Conservation (phyloP, 2,113 vertebrate species). For the Raja brachyura region DNA sequence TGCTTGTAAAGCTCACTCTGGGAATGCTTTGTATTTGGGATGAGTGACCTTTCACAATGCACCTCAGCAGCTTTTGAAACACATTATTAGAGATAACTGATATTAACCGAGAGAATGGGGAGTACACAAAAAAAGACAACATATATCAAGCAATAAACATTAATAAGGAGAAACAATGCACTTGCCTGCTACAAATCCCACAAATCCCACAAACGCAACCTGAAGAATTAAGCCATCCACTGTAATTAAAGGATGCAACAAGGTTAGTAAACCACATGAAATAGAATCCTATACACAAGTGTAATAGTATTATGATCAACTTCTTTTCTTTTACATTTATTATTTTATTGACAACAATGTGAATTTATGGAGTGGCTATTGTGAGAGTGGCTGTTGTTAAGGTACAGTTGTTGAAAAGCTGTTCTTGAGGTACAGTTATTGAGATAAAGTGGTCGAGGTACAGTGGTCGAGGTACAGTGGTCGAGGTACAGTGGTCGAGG, state of each 20-base stretch:
- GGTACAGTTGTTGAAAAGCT: too few species aligned
- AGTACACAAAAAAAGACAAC: background rate
- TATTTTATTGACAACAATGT: background rate
- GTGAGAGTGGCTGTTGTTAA: too few species aligned
- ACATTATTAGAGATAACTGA: background rate
- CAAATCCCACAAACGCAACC: background rate
- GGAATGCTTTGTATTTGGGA: too few species aligned
- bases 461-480: too few species aligned
- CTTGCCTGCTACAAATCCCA: background rate
- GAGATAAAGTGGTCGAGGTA: too few species aligned
- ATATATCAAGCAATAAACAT: background rate
- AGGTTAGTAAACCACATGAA: background rate
- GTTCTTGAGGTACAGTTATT: too few species aligned
- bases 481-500: too few species aligned
- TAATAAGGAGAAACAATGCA: background rate
- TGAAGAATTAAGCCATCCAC: background rate
- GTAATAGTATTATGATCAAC: background rate
- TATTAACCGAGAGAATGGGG: background rate
- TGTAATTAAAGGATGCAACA: background rate
- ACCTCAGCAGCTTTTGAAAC: too few species aligned
- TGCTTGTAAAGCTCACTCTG: too few species aligned
- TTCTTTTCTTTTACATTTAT: background rate
- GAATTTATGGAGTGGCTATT: background rate
- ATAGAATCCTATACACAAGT: background rate
- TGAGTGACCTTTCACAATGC: too few species aligned